Evolutionary conservation across 1,140 invertebrate genomes (phyloP).

Genomic region (Thaumetopoea pityocampa): DNA sequence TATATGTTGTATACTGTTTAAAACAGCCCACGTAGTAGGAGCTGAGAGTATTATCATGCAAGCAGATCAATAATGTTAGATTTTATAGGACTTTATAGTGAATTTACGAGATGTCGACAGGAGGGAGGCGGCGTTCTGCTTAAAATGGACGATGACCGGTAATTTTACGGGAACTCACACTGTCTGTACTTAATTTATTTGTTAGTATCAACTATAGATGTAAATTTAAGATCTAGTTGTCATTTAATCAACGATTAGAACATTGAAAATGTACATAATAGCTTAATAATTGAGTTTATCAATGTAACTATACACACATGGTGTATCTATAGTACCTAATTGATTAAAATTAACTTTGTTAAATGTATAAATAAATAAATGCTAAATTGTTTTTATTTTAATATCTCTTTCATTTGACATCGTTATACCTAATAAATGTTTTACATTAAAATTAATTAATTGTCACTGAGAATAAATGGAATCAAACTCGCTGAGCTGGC

Average conservation of each 20-base stretch:
- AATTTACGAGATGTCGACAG: no score
- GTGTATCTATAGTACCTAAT: slow-evolving; percentile 65
- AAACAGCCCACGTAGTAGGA: no score
- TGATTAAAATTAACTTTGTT: slow-evolving; percentile 64
- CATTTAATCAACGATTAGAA: slow-evolving; percentile 48
- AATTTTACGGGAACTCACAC: slow-evolving; percentile 18
- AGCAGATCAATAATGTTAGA: no score
- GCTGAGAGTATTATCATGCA: no score
- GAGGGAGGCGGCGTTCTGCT: no score
- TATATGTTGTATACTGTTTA: no score
- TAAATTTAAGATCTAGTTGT: slow-evolving; percentile 52
- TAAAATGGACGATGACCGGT: slow-evolving; percentile 37
- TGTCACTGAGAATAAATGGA: background rate
- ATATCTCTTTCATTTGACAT: slow-evolving; percentile 48
- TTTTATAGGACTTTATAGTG: no score
- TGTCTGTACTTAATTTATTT: slow-evolving; percentile 60
- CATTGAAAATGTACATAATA: slow-evolving; percentile 62
- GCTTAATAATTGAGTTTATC: slow-evolving; percentile 48
- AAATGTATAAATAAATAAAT: slow-evolving; percentile 69
- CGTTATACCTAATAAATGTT: slow-evolving; percentile 7
- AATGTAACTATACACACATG: slow-evolving; percentile 72
- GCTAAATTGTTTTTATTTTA: slow-evolving; percentile 73
- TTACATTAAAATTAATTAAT: slow-evolving; percentile 5
- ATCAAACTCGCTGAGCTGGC: no score
- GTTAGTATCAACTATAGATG: slow-evolving; percentile 43